Percentiles rank a stretch among this genome's conserved stretches.
These are phyloP conservation scores for Dascyllus trimaculatus DNA, from an alignment of 2,113 vertebrate species.

Conservation along the genomic window DNA sequence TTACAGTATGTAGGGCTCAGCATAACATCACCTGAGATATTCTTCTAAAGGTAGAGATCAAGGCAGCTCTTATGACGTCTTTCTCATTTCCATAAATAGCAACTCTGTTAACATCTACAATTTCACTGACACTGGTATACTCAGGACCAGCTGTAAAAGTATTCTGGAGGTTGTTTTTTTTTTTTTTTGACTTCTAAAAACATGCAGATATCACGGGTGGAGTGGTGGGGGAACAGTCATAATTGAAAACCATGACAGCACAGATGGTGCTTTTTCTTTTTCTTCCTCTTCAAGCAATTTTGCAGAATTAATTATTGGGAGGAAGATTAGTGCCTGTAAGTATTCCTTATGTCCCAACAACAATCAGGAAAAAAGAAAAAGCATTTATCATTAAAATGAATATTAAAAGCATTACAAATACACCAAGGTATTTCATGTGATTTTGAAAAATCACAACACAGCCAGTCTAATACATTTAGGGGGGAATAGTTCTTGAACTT, in stretches of 20 bases:
- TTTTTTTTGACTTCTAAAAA: conserved; percentile 23
- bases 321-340: conserved; percentile 59
- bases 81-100: conserved; percentile 34
- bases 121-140: conserved; percentile 13
- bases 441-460: conserved; percentile 18
- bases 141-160: conserved; percentile 14
- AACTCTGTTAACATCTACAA: conserved; percentile 23
- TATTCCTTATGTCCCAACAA: conserved; percentile 59
- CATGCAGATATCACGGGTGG: conserved; percentile 19
- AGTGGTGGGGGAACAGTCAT: conserved; percentile 30
- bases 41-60: conserved; percentile 29
- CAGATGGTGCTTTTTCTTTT: conserved; percentile 67
- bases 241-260: conserved; percentile 55
- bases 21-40: conserved; percentile 25
- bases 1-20: conserved; percentile 34
- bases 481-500: neutral
- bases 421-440: conserved; percentile 26
- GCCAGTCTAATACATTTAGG: neutral
- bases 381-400: conserved; percentile 29
- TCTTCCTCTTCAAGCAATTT: conserved; percentile 56
- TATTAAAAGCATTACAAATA: conserved; percentile 43
- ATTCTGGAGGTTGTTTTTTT: conserved; percentile 3
- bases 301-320: conserved; percentile 52
- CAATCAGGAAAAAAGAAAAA: conserved; percentile 10
- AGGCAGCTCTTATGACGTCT: conserved; percentile 22